Percentiles rank a stretch among this genome's conserved stretches.
phyloP scores from a whole-genome alignment of 2,797 vertebrate species.

The Pelochelys cantorii region DNA sequence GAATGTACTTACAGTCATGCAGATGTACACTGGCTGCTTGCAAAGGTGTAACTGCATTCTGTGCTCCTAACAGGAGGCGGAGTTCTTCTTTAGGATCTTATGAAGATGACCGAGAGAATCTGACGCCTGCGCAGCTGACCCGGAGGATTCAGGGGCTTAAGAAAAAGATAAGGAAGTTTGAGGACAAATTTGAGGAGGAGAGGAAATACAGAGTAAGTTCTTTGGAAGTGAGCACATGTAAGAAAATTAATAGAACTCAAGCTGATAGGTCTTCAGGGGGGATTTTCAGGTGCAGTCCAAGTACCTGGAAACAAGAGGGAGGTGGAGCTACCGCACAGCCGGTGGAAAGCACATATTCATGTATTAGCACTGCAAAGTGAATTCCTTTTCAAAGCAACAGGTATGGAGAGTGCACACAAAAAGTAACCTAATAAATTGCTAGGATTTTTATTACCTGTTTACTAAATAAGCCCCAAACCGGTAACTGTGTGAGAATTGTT shows the following conservation, averaged over 20 bases:
- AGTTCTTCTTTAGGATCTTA: constrained; percentile 95
- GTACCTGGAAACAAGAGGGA: background rate
- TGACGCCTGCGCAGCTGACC: constrained; percentile 93
- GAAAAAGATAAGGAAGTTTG: constrained; percentile 96
- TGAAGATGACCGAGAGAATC: constrained; percentile 91
- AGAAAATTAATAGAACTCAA: background rate
- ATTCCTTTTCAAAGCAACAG: background rate
- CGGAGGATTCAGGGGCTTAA: constrained; percentile 95
- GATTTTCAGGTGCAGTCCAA: background rate
- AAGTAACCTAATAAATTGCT: background rate
- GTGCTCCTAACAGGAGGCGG: constrained; percentile 83
- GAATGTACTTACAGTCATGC: background rate
- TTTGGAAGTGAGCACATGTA: background rate
- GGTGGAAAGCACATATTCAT: background rate
- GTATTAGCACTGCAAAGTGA: background rate
- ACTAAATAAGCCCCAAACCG: background rate
- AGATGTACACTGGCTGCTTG: constrained; percentile 9
- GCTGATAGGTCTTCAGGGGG: background rate
- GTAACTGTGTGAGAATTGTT: background rate
- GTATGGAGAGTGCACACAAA: background rate
- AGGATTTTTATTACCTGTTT: background rate
- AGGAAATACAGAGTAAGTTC: constrained; percentile 92
- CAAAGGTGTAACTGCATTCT: constrained; percentile 32
- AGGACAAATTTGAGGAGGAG: constrained; percentile 96
- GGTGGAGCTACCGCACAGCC: background rate